Conservation (phyloP, 2,797 vertebrate species). For the Ptychobarbus kaznakovi region DNA sequence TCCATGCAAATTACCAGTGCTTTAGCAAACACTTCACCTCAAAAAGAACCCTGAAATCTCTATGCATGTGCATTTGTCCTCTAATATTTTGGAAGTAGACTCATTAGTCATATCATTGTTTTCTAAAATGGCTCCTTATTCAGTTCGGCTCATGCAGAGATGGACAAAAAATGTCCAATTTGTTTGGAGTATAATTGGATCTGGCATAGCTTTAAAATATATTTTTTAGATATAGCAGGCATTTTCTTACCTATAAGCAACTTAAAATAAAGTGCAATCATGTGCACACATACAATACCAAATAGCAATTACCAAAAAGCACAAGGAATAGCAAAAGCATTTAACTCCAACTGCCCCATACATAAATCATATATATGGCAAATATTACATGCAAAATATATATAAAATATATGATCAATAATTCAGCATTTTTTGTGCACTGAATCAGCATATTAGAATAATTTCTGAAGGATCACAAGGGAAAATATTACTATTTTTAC, state of each 20-base stretch:
- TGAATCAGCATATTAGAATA: neutral
- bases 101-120: neutral
- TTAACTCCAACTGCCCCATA: neutral
- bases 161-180: neutral
- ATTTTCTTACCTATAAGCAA: neutral
- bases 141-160: neutral
- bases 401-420: neutral
- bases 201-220: neutral
- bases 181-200: neutral
- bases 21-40: neutral
- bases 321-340: neutral
- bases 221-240: neutral
- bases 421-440: neutral
- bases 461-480: neutral
- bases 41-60: conserved; percentile 8
- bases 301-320: neutral
- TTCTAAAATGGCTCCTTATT: neutral
- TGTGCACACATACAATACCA: neutral
- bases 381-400: neutral
- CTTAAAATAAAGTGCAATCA: neutral
- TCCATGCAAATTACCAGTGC: neutral
- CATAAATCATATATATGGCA: conserved; percentile 8
- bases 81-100: neutral
- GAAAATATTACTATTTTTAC: neutral
- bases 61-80: neutral